Evolutionary conservation across 2,113 vertebrate genomes (phyloP).

Genomic region (Pica pica): DNA sequence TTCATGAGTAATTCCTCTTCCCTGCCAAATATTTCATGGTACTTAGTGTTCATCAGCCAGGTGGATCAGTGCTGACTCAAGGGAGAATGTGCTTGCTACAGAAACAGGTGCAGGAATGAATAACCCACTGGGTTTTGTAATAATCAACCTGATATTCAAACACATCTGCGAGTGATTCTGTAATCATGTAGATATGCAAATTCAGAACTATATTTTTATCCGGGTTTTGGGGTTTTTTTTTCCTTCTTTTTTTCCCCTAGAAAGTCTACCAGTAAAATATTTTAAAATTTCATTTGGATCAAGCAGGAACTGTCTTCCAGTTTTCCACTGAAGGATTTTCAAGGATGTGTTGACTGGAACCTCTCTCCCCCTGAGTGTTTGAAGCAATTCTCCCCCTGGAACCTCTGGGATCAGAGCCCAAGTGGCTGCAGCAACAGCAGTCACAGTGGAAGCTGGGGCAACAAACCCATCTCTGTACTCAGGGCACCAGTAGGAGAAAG

Average conservation of each 20-base stretch:
- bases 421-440: background rate
- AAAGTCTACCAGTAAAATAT: background rate
- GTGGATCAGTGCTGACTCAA: background rate
- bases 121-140: background rate
- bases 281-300: background rate
- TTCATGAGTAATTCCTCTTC: background rate
- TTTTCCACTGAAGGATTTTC: background rate
- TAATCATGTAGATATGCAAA: background rate
- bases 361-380: background rate
- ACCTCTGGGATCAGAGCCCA: background rate
- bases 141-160: background rate
- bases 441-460: background rate
- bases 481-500: background rate
- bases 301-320: background rate
- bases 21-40: background rate
- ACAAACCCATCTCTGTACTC: background rate
- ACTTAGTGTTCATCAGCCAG: background rate
- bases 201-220: background rate
- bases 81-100: background rate
- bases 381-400: background rate
- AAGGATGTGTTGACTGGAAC: background rate
- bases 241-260: background rate
- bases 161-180: background rate
- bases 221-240: background rate
- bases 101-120: constrained; percentile 30